phyloP scores from a whole-genome alignment of 2,888 invertebrate species.

The Zaprionus obscuricornis region DNA sequence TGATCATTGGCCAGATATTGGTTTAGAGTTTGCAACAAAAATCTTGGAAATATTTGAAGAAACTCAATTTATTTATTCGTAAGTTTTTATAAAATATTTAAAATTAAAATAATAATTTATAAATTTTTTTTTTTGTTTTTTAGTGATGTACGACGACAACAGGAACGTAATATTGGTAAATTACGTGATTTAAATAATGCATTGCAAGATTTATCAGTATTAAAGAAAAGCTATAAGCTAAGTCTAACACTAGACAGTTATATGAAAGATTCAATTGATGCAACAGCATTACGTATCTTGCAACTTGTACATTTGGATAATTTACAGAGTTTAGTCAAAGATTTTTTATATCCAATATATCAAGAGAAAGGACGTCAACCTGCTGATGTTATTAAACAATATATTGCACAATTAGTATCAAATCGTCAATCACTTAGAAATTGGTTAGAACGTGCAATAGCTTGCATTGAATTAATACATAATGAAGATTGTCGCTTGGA shows the following conservation, averaged over 20 bases:
- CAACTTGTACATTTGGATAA: constrained; percentile 81
- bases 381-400: constrained; percentile 75
- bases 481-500: constrained; percentile 82
- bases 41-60: constrained; percentile 81
- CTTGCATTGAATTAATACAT: constrained; percentile 80
- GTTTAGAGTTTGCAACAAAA: constrained; percentile 82
- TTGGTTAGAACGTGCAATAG: constrained; percentile 81
- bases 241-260: constrained; percentile 82
- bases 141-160: constrained; percentile 81
- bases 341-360: constrained; percentile 82
- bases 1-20: constrained; percentile 83
- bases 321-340: constrained; percentile 78
- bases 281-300: constrained; percentile 81
- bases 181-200: constrained; percentile 78
- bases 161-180: constrained; percentile 79
- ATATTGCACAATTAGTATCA: constrained; percentile 78
- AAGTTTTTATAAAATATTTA: constrained; percentile 39
- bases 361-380: constrained; percentile 81
- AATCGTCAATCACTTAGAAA: constrained; percentile 77
- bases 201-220: constrained; percentile 79
- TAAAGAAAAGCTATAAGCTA: constrained; percentile 82
- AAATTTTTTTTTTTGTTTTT: neutral
- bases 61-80: constrained; percentile 81
- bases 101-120: neutral
- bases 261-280: constrained; percentile 80